Conservation (phyloP, 2,113 vertebrate genomes). For the Pantherophis guttatus region DNA sequence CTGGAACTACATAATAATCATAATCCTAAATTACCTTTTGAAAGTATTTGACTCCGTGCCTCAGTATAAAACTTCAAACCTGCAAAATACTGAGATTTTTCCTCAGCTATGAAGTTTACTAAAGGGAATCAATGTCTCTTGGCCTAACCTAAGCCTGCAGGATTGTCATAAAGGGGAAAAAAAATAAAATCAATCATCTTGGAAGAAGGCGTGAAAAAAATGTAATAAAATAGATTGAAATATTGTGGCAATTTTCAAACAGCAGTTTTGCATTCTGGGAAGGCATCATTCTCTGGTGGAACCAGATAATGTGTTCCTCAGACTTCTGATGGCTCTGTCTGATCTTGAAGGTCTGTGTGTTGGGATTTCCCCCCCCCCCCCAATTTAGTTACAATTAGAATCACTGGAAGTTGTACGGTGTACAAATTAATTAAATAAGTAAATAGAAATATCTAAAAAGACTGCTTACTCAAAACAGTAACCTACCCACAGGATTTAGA, state of each 20-base stretch:
- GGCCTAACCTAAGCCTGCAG: neutral
- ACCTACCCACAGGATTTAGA: neutral
- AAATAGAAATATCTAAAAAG: neutral
- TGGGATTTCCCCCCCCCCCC: neutral
- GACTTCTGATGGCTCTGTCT: neutral
- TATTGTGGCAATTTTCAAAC: neutral
- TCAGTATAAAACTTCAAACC: neutral
- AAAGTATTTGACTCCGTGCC: neutral
- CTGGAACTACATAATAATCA: neutral
- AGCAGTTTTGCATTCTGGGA: neutral
- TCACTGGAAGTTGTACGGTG: neutral
- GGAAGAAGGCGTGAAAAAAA: neutral
- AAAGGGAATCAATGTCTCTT: neutral
- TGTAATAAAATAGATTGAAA: neutral
- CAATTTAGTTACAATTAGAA: neutral
- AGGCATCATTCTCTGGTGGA: neutral
- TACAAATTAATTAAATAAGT: neutral
- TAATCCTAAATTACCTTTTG: neutral
- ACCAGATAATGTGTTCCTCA: neutral
- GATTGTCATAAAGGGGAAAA: neutral
- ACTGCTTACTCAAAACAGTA: neutral
- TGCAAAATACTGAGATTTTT: neutral
- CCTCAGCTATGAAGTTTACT: neutral
- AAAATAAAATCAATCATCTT: neutral
- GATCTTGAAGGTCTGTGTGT: neutral